Base-by-base conservation (phyloP, 2,113 vertebrate species). In the Rhinoderma darwinii region DNA sequence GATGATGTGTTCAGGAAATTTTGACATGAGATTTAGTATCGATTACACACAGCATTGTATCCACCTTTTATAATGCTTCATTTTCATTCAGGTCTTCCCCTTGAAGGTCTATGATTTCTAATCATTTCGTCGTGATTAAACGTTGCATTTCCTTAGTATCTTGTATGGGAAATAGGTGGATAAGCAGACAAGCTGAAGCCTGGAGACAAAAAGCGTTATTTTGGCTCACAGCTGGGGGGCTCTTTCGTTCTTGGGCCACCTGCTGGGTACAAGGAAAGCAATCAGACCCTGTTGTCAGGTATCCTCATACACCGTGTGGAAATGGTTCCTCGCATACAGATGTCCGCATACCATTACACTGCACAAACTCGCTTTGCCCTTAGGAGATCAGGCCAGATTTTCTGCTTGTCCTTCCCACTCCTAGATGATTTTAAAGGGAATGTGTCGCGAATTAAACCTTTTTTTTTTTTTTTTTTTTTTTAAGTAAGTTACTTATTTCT, bases 201-300 rank as follows among this genome's bases (percentile, higher is more conserved):
- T 72, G 68, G 22, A 77, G 44, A 77, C 47, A 51, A 77, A 51
- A 27, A 51, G 47, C 15, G 27, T 51, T 30, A 32, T 77, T 77
- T 51, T 32, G 47, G 39, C 59, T 44, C 39, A 27, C 79, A 63
- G 54, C 20, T 30, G 59, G 79, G 32, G 79, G 41, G 11, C n/a
- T 22, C 25, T 41, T 63, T 61, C 9, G 59, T 63, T 47, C 51
- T 59, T 9, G 14, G 79, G 20, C 79, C 59, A 44, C 79, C 39
- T 63, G n/a, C 79, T 82, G 79, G 9, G 39, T 44, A 43, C 30
- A 44, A 82, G 75, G 75, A 82, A 82, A 82, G 79, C 56, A 82
- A 82, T 82, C 56, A 82, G 56, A 2, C 39, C 17, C 59, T 30
- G 10, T 63, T 17, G 14, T 51, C 44, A 32, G 75, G 27, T 51